Conservation (phyloP, 2,113 vertebrate species). For the Brevimyrus niger region DNA sequence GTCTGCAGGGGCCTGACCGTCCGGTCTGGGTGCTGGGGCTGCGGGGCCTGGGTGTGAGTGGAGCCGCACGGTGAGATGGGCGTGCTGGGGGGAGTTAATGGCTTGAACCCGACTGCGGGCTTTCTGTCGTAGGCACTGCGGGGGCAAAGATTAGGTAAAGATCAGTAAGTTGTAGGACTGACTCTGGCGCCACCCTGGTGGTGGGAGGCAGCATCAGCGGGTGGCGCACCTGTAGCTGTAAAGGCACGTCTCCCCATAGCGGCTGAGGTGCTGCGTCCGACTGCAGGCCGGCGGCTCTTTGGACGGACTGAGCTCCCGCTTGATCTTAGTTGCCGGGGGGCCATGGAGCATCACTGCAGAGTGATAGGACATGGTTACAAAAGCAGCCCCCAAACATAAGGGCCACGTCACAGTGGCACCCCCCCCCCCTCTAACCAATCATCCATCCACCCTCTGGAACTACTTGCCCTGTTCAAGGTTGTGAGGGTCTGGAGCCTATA, state of each 20-base stretch:
- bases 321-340: conserved; percentile 86
- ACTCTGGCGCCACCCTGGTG: neutral
- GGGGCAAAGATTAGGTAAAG: conserved; percentile 17
- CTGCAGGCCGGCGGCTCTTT: conserved; percentile 80
- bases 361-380: neutral
- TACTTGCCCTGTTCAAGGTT: neutral
- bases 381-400: neutral
- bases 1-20: conserved; percentile 41
- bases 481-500: neutral
- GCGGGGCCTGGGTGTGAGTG: conserved; percentile 39
- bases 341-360: conserved; percentile 89
- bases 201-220: neutral
- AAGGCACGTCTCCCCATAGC: conserved; percentile 97
- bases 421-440: neutral
- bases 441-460: neutral
- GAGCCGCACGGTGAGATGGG: conserved; percentile 69
- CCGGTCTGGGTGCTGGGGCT: conserved; percentile 50
- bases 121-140: conserved; percentile 94
- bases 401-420: conserved; percentile 10
- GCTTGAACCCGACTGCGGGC: conserved; percentile 81
- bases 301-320: conserved; percentile 83
- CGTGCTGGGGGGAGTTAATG: conserved; percentile 82
- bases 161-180: neutral
- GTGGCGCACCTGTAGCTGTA: conserved; percentile 86
- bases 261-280: conserved; percentile 76